Conservation (phyloP, 2,113 vertebrate genomes). For the Ifrita kowaldi region DNA sequence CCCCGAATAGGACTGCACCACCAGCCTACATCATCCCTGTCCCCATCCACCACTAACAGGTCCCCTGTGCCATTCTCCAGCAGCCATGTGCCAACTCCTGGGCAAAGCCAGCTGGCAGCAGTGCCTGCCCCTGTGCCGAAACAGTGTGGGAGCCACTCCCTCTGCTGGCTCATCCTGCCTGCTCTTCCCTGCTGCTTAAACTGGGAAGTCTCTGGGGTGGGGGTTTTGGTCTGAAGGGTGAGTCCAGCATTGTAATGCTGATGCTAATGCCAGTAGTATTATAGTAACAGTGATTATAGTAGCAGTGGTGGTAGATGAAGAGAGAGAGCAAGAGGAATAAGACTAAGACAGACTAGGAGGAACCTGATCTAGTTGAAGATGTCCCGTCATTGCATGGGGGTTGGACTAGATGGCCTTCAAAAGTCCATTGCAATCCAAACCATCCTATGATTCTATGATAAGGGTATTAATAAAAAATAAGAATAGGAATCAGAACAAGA, state of each 20-base stretch:
- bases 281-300: not conserved
- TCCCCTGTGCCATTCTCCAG: not conserved
- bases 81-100: accelerated
- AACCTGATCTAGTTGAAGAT: not conserved
- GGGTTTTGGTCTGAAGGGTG: not conserved
- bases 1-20: not conserved
- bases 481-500: not conserved
- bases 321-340: not conserved
- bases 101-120: not conserved
- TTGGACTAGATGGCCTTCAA: not conserved
- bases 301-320: not conserved
- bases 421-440: not conserved
- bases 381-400: no score
- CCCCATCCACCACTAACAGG: not conserved
- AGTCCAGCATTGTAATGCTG: not conserved
- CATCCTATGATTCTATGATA: not conserved
- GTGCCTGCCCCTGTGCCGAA: accelerated
- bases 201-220: not conserved
- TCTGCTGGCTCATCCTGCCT: not conserved
- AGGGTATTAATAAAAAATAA: not conserved
- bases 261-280: not conserved
- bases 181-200: not conserved
- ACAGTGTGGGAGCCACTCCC: accelerated
- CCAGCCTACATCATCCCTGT: not conserved
- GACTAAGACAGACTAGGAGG: not conserved